Percentiles rank a stretch among this genome's conserved stretches.
These are phyloP conservation scores for Sciurus carolinensis DNA, from an alignment of 2,797 vertebrate genomes.

Conservation along the genomic window DNA sequence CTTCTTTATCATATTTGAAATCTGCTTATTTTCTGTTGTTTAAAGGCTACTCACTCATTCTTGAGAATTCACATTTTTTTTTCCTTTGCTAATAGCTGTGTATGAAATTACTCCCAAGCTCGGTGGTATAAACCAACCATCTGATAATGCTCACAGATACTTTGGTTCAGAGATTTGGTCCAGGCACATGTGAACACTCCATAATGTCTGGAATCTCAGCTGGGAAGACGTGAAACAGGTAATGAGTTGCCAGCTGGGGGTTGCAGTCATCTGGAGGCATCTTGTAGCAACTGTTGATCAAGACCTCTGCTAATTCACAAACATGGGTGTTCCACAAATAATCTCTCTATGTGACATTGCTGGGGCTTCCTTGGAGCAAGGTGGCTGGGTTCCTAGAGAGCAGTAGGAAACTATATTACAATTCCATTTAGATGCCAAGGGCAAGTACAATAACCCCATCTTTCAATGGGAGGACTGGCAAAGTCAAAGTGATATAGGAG, in stretches of 20 bases:
- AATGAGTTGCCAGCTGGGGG: background rate
- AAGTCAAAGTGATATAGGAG: background rate
- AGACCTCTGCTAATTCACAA: background rate
- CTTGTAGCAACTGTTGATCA: background rate
- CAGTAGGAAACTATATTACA: background rate
- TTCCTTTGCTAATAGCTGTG: background rate
- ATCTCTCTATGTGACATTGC: background rate
- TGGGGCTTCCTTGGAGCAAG: background rate
- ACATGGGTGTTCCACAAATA: background rate
- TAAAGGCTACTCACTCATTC: background rate
- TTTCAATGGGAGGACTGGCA: background rate
- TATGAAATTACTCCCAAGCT: background rate
- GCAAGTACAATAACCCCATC: background rate
- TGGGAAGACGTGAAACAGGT: background rate
- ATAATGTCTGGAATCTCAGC: background rate
- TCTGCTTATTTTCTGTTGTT: background rate
- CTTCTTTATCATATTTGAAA: background rate
- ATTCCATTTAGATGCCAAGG: background rate
- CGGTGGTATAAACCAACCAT: background rate
- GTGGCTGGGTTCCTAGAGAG: background rate
- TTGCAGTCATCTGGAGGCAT: background rate
- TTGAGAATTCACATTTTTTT: background rate
- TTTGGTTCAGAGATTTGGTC: background rate
- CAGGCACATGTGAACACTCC: background rate
- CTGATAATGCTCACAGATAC: background rate